A percentile compares a stretch with the other conserved stretches of the same genome.
phyloP scores from a whole-genome alignment of 2,113 vertebrate genomes.

The Ageneiosus marmoratus region DNA sequence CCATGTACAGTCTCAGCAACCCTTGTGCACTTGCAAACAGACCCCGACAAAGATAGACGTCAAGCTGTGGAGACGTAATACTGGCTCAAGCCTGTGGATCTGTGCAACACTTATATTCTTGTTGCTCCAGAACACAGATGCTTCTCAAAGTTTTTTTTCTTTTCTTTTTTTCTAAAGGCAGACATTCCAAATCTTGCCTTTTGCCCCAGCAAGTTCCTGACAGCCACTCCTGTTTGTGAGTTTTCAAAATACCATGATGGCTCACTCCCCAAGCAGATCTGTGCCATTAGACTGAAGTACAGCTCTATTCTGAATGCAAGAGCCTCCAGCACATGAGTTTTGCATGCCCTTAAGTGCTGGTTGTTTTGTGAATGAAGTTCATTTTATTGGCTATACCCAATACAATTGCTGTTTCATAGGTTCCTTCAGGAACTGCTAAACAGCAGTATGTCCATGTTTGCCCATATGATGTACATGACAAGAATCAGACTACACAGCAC shows the following conservation, averaged over 20 bases:
- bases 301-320: not conserved
- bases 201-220: not conserved
- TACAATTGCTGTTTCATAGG: not conserved
- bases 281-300: not conserved
- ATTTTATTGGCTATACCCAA: not conserved
- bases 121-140: not conserved
- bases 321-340: not conserved
- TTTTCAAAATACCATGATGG: not conserved
- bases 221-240: not conserved
- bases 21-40: not conserved
- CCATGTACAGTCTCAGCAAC: not conserved
- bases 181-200: not conserved
- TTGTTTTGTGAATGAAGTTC: not conserved
- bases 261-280: not conserved
- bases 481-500: not conserved
- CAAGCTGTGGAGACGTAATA: not conserved
- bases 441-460: not conserved
- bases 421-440: not conserved
- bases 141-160: not conserved
- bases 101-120: too few relatives aligned
- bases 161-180: not conserved
- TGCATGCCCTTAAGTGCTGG: not conserved
- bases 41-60: not conserved
- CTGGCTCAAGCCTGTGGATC: not conserved
- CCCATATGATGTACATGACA: not conserved